Conservation (phyloP, 1,140 invertebrate species). For the Atta cephalotes region DNA sequence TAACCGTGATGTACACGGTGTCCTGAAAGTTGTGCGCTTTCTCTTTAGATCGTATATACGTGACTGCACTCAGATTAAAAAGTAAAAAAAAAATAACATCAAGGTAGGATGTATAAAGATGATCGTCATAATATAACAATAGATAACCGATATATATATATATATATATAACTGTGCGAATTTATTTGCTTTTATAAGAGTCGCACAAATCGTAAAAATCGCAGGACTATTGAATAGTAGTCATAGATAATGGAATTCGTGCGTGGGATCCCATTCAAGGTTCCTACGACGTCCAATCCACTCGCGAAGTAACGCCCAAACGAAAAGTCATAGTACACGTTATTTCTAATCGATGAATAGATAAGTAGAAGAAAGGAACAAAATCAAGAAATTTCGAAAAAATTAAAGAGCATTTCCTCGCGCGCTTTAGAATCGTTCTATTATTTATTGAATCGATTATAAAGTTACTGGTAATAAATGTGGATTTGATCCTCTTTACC, state of each 20-base stretch:
- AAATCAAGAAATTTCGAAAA: neutral
- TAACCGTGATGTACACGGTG: constrained; percentile 6
- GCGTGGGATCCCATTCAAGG: constrained; percentile 81
- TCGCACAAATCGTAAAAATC: constrained; percentile 8
- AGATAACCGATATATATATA: neutral
- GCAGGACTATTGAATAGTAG: constrained; percentile 58
- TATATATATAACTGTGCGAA: neutral
- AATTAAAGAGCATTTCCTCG: neutral
- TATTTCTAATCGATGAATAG: neutral
- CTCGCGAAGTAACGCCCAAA: constrained; percentile 33
- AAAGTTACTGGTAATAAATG: neutral
- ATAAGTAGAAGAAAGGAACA: neutral
- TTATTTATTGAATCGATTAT: neutral
- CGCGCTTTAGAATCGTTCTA: neutral
- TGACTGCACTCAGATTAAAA: neutral
- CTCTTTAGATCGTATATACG: neutral
- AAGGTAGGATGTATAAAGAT: neutral
- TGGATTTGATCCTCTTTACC: neutral
- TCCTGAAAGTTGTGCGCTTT: constrained; percentile 22
- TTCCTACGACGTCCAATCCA: constrained; percentile 34
- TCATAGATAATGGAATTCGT: constrained; percentile 77
- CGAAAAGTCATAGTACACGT: neutral
- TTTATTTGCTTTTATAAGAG: neutral
- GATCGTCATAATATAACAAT: neutral
- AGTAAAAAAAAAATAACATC: neutral